A percentile compares a stretch with the other conserved stretches of the same genome.
Conservation (phyloP, 2,888 invertebrate species). For the Nomada goodeniana region DNA sequence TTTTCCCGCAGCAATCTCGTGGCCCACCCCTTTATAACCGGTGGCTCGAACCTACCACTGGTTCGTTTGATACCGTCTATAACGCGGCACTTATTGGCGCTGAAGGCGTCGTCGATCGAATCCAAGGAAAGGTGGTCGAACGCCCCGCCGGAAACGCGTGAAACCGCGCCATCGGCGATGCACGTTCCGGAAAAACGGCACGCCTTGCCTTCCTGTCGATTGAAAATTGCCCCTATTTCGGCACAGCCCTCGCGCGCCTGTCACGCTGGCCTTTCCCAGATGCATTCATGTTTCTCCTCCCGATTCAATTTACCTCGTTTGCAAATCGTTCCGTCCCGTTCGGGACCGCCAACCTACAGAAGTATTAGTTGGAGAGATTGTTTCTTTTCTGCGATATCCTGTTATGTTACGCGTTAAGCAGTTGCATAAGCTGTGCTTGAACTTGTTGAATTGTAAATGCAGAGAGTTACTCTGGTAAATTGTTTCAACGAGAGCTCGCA, state of each 20-base stretch:
- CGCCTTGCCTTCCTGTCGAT: conserved; percentile 33
- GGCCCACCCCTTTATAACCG: conserved; percentile 38
- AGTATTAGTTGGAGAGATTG: too few relatives aligned
- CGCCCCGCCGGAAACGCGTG: conserved; percentile 47
- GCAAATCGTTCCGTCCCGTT: background rate
- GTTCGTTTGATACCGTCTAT: conserved; percentile 59
- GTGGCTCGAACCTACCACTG: conserved; percentile 24
- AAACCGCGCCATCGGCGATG: conserved; percentile 37
- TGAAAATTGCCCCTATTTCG: conserved; percentile 51
- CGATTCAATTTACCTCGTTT: background rate
- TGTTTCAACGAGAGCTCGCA: too few relatives aligned
- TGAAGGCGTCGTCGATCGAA: conserved; percentile 51
- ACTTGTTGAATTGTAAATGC: too few relatives aligned
- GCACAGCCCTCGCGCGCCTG: background rate
- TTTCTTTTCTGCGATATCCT: too few relatives aligned
- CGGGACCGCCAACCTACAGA: background rate
- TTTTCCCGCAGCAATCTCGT: conserved; percentile 58
- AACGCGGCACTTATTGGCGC: conserved; percentile 52
- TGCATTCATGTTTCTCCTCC: background rate
- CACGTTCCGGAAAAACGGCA: conserved; percentile 32
- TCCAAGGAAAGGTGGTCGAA: conserved; percentile 5
- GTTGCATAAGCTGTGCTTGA: too few relatives aligned
- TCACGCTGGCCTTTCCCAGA: background rate
- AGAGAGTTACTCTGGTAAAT: too few relatives aligned
- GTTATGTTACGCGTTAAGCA: too few relatives aligned